Base-by-base conservation (phyloP, 2,797 vertebrate genomes). In the Melanotaenia parkinsoni region DNA sequence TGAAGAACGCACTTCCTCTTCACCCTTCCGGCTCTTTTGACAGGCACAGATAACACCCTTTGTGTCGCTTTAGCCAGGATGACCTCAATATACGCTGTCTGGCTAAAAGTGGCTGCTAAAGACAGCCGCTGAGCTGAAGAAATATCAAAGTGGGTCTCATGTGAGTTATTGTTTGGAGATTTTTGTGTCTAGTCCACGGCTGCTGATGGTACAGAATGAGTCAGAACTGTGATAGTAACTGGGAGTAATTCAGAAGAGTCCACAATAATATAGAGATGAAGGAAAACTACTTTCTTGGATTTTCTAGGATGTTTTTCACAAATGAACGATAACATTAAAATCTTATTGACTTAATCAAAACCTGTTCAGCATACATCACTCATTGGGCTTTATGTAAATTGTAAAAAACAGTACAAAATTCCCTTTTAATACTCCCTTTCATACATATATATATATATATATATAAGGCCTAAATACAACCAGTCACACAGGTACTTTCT, bases 1-100 rank as follows among this genome's bases (percentile, higher is more conserved):
- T 75, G 67, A 81, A 73, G 71, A 84, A 78, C 77, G 64, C 67
- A 92, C 92, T 94, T 94, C 94, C 93, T 90, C 91, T 90, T 93
- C 89, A 91, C 81, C 82, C 91, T 88, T 86, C 80, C 78, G 74
- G 87, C 77, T 64, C 70, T 58, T n/a, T 63, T 61, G 64, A 82
- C 68, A 59, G 53, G 53, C 24, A 10, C 59, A 64, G 69, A 70
- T 12, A 24, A 58, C 24, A 24, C 0, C 3, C 45, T 67, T 28
- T 22, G 9, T 0, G 1, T 18, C 7, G 65, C 35, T 73, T 83
- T 12, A 30, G 56, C 18, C 63, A 74, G 67, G 62, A 75, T 63
- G 28, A 30, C 0, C 40, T 38, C 61, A 16, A n/a, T 28, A 20
- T 38, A 63, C 67, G 3, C 16, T 16, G 3, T 16, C 22, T 16